Evolutionary conservation across 1,140 invertebrate genomes (phyloP).

Genomic region (Pachyrhynchus sulphureomaculatus): DNA sequence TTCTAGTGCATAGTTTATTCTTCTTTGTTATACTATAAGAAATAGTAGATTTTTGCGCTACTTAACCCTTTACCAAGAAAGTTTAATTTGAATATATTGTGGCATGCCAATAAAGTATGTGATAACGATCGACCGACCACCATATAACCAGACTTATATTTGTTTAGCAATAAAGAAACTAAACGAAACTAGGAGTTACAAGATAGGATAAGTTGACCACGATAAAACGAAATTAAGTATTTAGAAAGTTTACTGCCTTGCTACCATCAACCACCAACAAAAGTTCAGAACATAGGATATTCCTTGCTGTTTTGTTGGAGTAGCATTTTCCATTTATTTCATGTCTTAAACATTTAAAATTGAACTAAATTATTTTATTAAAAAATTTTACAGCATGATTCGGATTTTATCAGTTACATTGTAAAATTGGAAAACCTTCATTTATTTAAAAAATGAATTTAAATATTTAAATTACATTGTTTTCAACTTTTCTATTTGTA

Average conservation of each 20-base stretch:
- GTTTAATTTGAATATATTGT: neutral
- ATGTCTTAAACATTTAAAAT: too few relatives aligned
- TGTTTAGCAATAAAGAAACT: constrained; percentile 13
- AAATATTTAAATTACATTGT: too few relatives aligned
- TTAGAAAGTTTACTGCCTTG: constrained; percentile 20
- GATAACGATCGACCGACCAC: neutral
- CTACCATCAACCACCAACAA: constrained; percentile 1
- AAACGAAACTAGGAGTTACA: constrained; percentile 8
- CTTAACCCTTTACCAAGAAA: too few relatives aligned
- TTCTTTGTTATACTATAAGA: too few relatives aligned
- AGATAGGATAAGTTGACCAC: constrained; percentile 17
- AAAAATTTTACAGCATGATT: too few relatives aligned
- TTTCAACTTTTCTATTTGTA: too few relatives aligned
- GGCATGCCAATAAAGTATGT: neutral
- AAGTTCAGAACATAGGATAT: constrained; percentile 5
- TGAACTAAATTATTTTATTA: too few relatives aligned
- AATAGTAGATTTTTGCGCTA: too few relatives aligned
- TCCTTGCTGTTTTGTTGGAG: neutral
- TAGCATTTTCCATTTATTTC: neutral
- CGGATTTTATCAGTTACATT: too few relatives aligned
- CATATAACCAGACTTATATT: constrained; percentile 18
- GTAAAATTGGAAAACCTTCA: too few relatives aligned
- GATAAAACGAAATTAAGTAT: constrained; percentile 15
- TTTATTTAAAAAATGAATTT: too few relatives aligned
- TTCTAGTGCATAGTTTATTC: too few relatives aligned